These are phyloP conservation scores for Novumbra hubbsi DNA, from an alignment of 2,797 vertebrate species.

Conservation along the genomic window DNA sequence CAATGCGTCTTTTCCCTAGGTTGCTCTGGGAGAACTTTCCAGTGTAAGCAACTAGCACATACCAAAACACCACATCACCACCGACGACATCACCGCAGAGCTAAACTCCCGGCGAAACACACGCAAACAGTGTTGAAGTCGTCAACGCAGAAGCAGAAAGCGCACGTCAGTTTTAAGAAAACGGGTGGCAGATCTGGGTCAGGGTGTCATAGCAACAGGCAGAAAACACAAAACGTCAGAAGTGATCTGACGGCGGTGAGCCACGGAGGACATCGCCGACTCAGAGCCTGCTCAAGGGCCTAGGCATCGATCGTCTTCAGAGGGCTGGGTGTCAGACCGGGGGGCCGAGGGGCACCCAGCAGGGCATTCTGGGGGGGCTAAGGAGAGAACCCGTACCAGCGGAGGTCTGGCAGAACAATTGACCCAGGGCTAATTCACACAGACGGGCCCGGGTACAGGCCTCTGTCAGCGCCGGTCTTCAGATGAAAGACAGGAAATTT, in stretches of 20 bases:
- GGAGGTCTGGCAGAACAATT: conserved; percentile 25
- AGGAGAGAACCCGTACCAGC: conserved; percentile 1
- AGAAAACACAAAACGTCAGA: not conserved
- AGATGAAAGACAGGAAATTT: conserved; percentile 64
- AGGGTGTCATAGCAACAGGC: conserved; percentile 7
- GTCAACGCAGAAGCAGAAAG: not conserved
- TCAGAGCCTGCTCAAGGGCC: not conserved
- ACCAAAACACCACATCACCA: too few relatives aligned
- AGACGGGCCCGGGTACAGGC: conserved; percentile 63
- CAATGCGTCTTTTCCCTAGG: too few relatives aligned
- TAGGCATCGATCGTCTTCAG: not conserved
- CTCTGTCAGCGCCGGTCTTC: conserved; percentile 71
- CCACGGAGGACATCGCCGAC: not conserved
- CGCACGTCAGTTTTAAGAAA: not conserved
- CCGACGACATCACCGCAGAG: too few relatives aligned
- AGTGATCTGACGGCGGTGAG: not conserved
- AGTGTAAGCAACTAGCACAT: too few relatives aligned
- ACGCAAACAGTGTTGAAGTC: too few relatives aligned
- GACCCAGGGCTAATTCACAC: conserved; percentile 65
- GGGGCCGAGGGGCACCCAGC: not conserved
- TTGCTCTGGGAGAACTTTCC: too few relatives aligned
- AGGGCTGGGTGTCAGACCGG: not conserved
- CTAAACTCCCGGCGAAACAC: too few relatives aligned
- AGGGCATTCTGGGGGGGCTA: not conserved
- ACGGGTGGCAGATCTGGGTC: not conserved